Base-by-base conservation (phyloP, 2,888 invertebrate genomes). In the Crematogaster levior region DNA sequence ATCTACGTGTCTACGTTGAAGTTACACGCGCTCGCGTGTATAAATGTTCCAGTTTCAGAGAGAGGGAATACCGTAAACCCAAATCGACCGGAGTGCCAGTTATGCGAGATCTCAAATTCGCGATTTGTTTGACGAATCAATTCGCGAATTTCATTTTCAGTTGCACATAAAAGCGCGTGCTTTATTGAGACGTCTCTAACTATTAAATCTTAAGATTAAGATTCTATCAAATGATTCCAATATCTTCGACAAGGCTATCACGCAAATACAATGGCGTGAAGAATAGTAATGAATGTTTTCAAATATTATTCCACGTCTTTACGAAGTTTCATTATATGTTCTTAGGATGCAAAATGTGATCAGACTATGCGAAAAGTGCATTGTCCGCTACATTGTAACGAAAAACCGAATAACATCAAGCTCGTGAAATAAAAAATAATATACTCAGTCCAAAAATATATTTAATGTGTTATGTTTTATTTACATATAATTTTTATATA, bases 281-380 rank as follows among this genome's bases (percentile, higher is more conserved):
- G 18, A 63, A 60, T 68, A 5, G n/a, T 40, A 43, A 63, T 0
- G 30, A 51, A 51, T 63, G 15, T 40, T 51, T 51, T 21, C 51
- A 53, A 27, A 53, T 58, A 73, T 73, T 73, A 53, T 48, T 46
- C 18, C 10, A 51, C 34, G 48, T 61, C 70, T 48, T 74, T 37
- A n/a, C 40, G 15, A 37, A 21, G 46, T 60, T 48, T 40, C 40
- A 40, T 63, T n/a, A 81, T 60, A 37, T 12, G 48, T 18, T 58
- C 58, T 60, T 24, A 30, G 30, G n/a, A 15, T 30, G 37, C 48
- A 53, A 48, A 60, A 15, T 18, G 53, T 53, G 48, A 61, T 18
- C 43, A 15, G n/a, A 40, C 40, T 30, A 60, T 37, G 40, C 73
- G 43, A 73, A 81, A 81, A 81, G 73, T 81, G 58, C 46, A 80